Base-by-base conservation (phyloP, 2,888 invertebrate species). In the Eupithecia centaureata region DNA sequence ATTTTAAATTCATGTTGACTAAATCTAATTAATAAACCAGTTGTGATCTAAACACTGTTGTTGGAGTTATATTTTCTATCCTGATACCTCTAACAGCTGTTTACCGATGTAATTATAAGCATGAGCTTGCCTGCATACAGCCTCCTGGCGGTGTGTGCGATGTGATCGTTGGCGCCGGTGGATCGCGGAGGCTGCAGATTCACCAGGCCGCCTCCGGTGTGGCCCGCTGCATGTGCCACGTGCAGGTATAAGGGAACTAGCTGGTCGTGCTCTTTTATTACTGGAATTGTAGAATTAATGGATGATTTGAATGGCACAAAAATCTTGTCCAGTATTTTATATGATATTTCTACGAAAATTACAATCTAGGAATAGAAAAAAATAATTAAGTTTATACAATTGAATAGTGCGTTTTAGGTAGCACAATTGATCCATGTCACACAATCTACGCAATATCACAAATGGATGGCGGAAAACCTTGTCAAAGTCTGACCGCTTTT, bases 161-260 rank as follows among this genome's bases (percentile, higher is more conserved):
- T 96, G 81, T 96, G 94, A 13, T 90, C 86, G 82, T 97, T 96
- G 79, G 94, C 95, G 42, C 94, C 87, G 22, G 96, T 93, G 61
- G 94, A 94, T 73, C 95, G 94, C 68, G 93, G 90, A 18, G 96
- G 96, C 15, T 97, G 96, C 63, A 97, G 86, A 4, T 95, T 95
- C 61, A 95, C 94, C 72, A 96, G 94, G 0, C 93, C 92, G 76
- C 96, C 97, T 5, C 95, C 96, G 0, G 95, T 91, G 83, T 98
- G 98, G 0, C 96, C 95, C 0, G 97, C 97, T 28, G 96, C 89
- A 83, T 97, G 97, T 0, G 96, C 94, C 42, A 98, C 77, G 84
- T 97, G 95, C 60, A 98, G 88, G 82, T 97, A 97, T 61, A 98
- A 86, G 0, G 98, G 97, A 13, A 84, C 78, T 61, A 91, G 82